Evolutionary conservation across 2,888 invertebrate genomes (phyloP), one percentile per base, ranked within the genome.

Genomic region (Anorthoa munda): DNA sequence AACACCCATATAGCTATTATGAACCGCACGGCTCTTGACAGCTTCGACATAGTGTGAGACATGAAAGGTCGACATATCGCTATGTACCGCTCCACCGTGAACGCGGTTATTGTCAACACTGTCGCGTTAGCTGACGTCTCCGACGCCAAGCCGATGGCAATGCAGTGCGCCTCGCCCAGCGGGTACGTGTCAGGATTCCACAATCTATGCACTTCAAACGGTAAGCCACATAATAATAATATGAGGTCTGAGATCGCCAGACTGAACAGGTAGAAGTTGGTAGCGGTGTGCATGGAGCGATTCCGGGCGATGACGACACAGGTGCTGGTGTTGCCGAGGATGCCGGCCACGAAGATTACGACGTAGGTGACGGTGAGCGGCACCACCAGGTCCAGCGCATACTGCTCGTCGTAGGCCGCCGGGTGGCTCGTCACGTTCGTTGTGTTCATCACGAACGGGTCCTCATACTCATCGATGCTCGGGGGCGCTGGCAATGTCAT

Each of bases 121-220:
- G 98, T 98, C 0, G 98, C 98, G 90, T 98, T 98, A 26, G 98
- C 97, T 0, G 98, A 98, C n/a, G 98, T 98, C 93, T 99, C 99
- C 0, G 98, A 98, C 0, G 98, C 97, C 65, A 98, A 97, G 12
- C 98, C 98, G 82, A 97, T 96, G 17, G 98, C 93, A 17, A 98
- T 97, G 93, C 99, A 99, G 84, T 98, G 97, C 9, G 97, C 97
- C 89, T 98, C 98, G 0, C 98, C 98, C 82, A 99, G 97, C 4
- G 98, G 97, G 89, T 98, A 98, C 0, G 97, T 97, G 66, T 97
- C 97, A 50, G 97, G 98, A 75, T 97, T 97, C 98, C 98, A 98
- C 60, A 98, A 96, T 79, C 96, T 96, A 90, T 98, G 97, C 72
- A 98, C 96, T 90, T 99, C 99, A 65, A 98, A 97, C 0, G 99